A percentile compares a stretch with the other conserved stretches of the same genome.
These are phyloP conservation scores for Micrasema longulum DNA, from an alignment of 1,140 invertebrate species.

Conservation along the genomic window DNA sequence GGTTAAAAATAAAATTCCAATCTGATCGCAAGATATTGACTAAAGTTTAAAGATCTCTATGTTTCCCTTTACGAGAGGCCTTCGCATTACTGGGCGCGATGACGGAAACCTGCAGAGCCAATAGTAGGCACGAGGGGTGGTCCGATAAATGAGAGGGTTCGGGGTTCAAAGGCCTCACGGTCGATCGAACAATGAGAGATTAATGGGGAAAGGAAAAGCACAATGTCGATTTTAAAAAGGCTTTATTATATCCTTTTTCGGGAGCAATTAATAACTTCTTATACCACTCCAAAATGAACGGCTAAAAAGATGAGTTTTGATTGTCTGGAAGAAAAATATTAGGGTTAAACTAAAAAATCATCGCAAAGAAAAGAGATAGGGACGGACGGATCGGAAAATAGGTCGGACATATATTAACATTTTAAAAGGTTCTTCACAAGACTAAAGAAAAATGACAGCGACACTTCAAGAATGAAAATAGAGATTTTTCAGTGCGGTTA, in stretches of 20 bases:
- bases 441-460: slow-evolving; percentile 12
- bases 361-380: background rate
- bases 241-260: slow-evolving; percentile 39
- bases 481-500: slow-evolving; percentile 13
- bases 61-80: slow-evolving; percentile 1
- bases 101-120: background rate
- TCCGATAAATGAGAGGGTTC: slow-evolving; percentile 35
- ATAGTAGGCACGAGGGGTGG: background rate
- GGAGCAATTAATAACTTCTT: slow-evolving; percentile 39
- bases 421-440: slow-evolving; percentile 33
- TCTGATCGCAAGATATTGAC: no score
- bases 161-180: slow-evolving; percentile 26
- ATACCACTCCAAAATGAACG: slow-evolving; percentile 16
- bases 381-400: slow-evolving; percentile 21
- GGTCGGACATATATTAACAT: slow-evolving; percentile 39
- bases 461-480: slow-evolving; percentile 13
- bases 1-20: no score
- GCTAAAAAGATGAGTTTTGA: slow-evolving; percentile 22
- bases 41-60: no score
- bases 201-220: slow-evolving; percentile 43
- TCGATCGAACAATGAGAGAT: slow-evolving; percentile 53
- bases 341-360: background rate
- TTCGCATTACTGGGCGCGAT: background rate
- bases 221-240: slow-evolving; percentile 39
- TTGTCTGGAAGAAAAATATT: slow-evolving; percentile 38